Evolutionary conservation across 2,888 invertebrate species (phyloP).

Genomic region (Scaptomyza reducta): DNA sequence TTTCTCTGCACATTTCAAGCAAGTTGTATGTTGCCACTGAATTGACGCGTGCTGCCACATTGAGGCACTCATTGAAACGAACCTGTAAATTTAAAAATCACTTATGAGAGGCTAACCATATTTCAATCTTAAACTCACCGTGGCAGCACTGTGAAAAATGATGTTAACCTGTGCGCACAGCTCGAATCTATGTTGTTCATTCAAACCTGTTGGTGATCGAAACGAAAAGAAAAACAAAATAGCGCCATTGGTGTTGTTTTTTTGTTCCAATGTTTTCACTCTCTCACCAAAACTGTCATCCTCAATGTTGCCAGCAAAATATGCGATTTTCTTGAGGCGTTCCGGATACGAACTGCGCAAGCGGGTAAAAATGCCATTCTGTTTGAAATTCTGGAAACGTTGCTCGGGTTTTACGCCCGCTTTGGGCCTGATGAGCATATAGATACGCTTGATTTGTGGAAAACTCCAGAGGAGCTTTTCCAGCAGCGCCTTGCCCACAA

Average conservation of each 20-base stretch:
- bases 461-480: slow-evolving; percentile 96
- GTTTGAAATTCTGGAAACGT: slow-evolving; percentile 89
- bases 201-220: slow-evolving; percentile 85
- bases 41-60: slow-evolving; percentile 94
- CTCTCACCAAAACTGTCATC: slow-evolving; percentile 78
- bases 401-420: slow-evolving; percentile 89
- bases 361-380: slow-evolving; percentile 90
- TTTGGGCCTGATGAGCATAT: slow-evolving; percentile 91
- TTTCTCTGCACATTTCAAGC: slow-evolving; percentile 91
- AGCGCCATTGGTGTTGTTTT: slow-evolving; percentile 7
- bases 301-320: slow-evolving; percentile 90
- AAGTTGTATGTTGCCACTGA: slow-evolving; percentile 94
- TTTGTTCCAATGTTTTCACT: slow-evolving; percentile 33
- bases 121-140: slow-evolving; percentile 84
- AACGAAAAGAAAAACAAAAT: slow-evolving; percentile 4
- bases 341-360: slow-evolving; percentile 88
- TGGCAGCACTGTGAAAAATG: slow-evolving; percentile 98
- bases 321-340: slow-evolving; percentile 88
- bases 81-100: slow-evolving; percentile 81
- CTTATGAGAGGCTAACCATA: background rate
- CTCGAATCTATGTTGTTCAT: slow-evolving; percentile 87
- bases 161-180: slow-evolving; percentile 89
- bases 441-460: slow-evolving; percentile 90
- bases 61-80: slow-evolving; percentile 95
- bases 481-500: slow-evolving; percentile 95